Evolutionary conservation across 2,888 invertebrate genomes (phyloP), one percentile per base, ranked within the genome.

Genomic region (Polietes domitor): DNA sequence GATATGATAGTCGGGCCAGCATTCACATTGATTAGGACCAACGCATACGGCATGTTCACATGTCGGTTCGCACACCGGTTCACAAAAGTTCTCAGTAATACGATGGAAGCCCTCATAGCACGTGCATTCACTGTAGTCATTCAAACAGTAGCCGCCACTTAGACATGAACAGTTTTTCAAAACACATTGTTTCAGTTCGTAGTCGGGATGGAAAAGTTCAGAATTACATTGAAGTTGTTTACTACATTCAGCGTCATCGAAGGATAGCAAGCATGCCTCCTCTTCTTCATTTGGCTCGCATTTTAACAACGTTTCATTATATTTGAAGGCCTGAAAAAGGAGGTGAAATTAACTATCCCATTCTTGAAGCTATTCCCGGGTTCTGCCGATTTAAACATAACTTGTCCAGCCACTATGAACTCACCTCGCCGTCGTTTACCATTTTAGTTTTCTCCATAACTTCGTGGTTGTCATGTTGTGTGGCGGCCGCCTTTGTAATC

Each of bases 21-120:
- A 83, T 19, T 80, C 28, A 9, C 83, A 83, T 2, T 71, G n/a
- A 61, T 83, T 80, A 10, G 73, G 70, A 1, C 41, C 77, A 6
- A 63, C 26, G 28, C 83, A 83, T 32, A 26, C 55, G 1, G 83
- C 77, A 65, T 80, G 63, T 63, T 63, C 73, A 26, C 83, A 83
- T 26, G n/a, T 2, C 10, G 73, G 61, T 10, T 53, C 1, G n/a
- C 83, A 83, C 1, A 15, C 2, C 0, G 77, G n/a, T 12, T 74
- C 83, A 6, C 83, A 80, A 19, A 68, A 61, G 1, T 47, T 68
- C 9, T 28, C 50, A 1, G 55, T 61, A 2, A 3, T 0, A 73
- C 74, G 80, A 12, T 26, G 53, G n/a, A n/a, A n/a, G 37, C 32
- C 32, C 3, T 32, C 32, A 32, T 32, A 7, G 7, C 83, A 83